Percentiles rank a stretch among this genome's conserved stretches.
These are phyloP conservation scores for Apteryx owenii DNA, from an alignment of 2,113 vertebrate species.

Conservation along the genomic window DNA sequence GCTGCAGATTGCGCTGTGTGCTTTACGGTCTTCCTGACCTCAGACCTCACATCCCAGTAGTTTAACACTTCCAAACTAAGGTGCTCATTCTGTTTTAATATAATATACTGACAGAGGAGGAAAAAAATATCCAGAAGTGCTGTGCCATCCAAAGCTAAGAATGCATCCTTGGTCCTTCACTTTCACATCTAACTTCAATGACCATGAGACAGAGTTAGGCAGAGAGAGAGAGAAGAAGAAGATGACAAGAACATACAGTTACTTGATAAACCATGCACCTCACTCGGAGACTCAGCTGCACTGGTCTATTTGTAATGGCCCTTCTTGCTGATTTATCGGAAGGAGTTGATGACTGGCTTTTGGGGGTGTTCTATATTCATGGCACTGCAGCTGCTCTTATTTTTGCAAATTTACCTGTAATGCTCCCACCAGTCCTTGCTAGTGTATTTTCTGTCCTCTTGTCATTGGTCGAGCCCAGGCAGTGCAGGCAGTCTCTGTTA, in stretches of 20 bases:
- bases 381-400: accelerated
- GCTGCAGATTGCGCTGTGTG: not conserved
- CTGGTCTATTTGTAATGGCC: not conserved
- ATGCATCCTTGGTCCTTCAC: accelerated
- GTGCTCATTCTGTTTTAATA: not conserved
- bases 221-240: not conserved
- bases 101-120: not conserved
- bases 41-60: not conserved
- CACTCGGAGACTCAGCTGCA: accelerated
- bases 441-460: not conserved
- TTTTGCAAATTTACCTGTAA: not conserved
- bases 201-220: not conserved
- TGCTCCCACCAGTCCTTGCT: not conserved
- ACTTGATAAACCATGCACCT: not conserved
- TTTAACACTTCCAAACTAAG: not conserved
- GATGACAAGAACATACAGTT: no score
- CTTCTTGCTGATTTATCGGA: not conserved
- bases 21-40: not conserved
- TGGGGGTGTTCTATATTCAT: not conserved
- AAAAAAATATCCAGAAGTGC: not conserved
- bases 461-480: not conserved
- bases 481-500: not conserved
- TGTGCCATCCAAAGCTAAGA: not conserved
- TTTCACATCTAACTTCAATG: accelerated
- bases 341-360: no score